These are phyloP conservation scores for Neria commutata DNA, from an alignment of 2,888 invertebrate genomes.

Conservation along the genomic window DNA sequence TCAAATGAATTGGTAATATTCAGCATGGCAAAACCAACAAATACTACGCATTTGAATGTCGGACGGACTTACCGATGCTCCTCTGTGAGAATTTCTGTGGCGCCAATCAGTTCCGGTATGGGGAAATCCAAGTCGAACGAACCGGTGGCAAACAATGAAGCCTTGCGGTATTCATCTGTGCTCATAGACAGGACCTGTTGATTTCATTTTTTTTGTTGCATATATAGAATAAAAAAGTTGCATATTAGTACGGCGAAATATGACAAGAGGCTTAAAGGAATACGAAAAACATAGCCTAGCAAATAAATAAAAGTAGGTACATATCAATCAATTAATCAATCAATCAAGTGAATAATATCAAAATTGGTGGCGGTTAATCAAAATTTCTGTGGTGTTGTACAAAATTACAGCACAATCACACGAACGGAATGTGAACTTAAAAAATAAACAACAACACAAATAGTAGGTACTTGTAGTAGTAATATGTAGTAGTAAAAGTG, in stretches of 20 bases:
- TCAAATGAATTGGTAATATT: too few species aligned
- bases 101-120: constrained; percentile 88
- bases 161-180: constrained; percentile 83
- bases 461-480: too few species aligned
- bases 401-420: constrained; percentile 10
- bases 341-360: neutral
- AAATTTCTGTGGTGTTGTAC: neutral
- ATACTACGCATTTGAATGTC: too few species aligned
- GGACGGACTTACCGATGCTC: constrained; percentile 79
- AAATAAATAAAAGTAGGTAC: neutral
- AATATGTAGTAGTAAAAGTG: too few species aligned
- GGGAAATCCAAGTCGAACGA: constrained; percentile 86
- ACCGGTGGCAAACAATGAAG: constrained; percentile 73
- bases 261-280: neutral
- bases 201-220: neutral
- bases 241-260: neutral
- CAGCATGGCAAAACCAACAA: too few species aligned
- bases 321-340: neutral
- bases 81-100: constrained; percentile 88
- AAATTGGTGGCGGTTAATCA: neutral
- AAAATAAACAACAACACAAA: constrained; percentile 6
- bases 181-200: constrained; percentile 87
- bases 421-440: constrained; percentile 1
- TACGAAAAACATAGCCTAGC: constrained; percentile 10
- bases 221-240: neutral